Conservation (phyloP, 2,888 invertebrate genomes). For the Epirrhoe alternata region DNA sequence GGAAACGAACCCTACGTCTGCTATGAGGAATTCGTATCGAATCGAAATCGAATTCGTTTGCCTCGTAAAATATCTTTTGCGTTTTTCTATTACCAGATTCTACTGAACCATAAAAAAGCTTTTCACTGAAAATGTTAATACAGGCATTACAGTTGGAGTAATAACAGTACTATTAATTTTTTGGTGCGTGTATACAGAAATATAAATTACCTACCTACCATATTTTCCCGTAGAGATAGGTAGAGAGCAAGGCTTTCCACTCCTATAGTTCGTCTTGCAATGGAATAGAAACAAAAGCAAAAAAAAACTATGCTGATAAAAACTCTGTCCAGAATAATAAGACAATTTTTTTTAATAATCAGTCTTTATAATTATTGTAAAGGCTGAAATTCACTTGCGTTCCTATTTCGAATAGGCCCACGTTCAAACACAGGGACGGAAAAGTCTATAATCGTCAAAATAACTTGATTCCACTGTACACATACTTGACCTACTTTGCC, state of each 20-base stretch:
- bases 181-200: no score
- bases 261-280: constrained; percentile 12
- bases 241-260: no score
- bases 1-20: background rate
- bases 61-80: background rate
- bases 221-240: no score
- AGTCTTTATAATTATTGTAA: constrained; percentile 8
- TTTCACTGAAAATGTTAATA: constrained; percentile 17
- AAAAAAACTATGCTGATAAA: constrained; percentile 21
- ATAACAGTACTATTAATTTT: no score
- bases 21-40: background rate
- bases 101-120: constrained; percentile 5
- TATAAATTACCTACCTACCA: no score
- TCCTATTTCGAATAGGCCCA: constrained; percentile 49
- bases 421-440: constrained; percentile 43
- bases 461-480: constrained; percentile 49
- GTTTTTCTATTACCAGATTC: background rate
- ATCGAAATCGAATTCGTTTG: background rate
- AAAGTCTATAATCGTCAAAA: constrained; percentile 49
- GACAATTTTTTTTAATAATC: constrained; percentile 12
- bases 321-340: constrained; percentile 28
- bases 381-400: constrained; percentile 38
- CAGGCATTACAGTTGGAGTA: constrained; percentile 8
- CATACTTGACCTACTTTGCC: constrained; percentile 54
- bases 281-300: constrained; percentile 33